These are phyloP conservation scores for Pterocles burchelli DNA, from an alignment of 2,113 vertebrate genomes.

Conservation along the genomic window DNA sequence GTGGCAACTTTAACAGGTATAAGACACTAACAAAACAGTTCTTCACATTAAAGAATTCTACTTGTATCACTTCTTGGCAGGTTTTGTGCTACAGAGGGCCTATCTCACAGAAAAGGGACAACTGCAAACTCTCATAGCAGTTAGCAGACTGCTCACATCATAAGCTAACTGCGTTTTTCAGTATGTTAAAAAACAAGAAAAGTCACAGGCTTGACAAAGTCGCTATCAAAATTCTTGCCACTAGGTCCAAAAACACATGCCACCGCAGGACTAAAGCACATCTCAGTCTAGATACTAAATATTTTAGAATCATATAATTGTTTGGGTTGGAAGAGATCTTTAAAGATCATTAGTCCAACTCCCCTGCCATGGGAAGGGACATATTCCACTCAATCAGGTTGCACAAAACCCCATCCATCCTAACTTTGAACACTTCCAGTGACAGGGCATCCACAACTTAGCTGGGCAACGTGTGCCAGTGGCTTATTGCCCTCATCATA, in stretches of 20 bases:
- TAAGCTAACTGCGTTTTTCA: not conserved
- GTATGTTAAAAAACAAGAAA: not conserved
- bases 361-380: not conserved
- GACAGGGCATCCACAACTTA: not conserved
- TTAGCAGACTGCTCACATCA: not conserved
- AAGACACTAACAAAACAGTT: not conserved
- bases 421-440: not conserved
- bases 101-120: not conserved
- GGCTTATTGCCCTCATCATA: too few relatives aligned
- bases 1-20: not conserved
- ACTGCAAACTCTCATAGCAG: not conserved
- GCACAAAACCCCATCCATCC: not conserved
- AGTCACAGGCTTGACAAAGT: not conserved
- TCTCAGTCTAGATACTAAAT: not conserved
- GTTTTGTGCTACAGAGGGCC: not conserved
- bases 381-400: not conserved
- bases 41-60: not conserved
- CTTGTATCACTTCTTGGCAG: not conserved
- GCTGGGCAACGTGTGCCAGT: too few relatives aligned
- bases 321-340: not conserved
- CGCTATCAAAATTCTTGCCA: not conserved
- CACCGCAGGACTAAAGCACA: not conserved
- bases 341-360: not conserved
- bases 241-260: not conserved
- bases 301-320: not conserved